Evolutionary conservation across 2,888 invertebrate genomes (phyloP), one percentile per base, ranked within the genome.

Genomic region (Tetragnatha montana): DNA sequence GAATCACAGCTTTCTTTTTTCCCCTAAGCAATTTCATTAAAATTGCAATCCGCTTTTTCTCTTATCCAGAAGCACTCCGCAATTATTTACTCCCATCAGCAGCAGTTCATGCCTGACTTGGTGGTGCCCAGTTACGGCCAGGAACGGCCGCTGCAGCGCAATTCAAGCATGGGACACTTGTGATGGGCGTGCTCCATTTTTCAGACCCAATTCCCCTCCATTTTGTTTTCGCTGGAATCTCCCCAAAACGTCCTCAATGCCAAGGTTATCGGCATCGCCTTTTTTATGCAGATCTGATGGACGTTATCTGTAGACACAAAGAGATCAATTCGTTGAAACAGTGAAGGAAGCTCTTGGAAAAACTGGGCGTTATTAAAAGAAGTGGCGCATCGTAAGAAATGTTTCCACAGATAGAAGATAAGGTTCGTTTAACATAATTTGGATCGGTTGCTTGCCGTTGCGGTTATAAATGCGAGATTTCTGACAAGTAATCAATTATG

Each of bases 181-280:
- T 88, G 88, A 88, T 88, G 81, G 83, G 88, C 88, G 83, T 88
- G 88, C 80, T 83, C 88, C 70, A 88, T 83, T 88, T 88, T 88
- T 75, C 47, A 79, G 78, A 82, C 81, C 88, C 87, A 60, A 79
- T 78, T 83, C 83, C 70, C n/a, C 60, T 74, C 75, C 35, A 71
- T 35, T 80, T 60, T 74, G 75, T 74, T 81, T 60, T 60, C 60
- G 6, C 8, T 17, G 60, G 17, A 60, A 60, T 60, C 60, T 60
- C 10, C 60, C 14, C 12, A 60, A 60, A 74, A 81, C 73, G 60
- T 80, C 80, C 88, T 79, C 88, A 88, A 74, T 88, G 88, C 69
- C 88, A 84, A 88, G 88, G 88, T 88, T 88, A 88, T 83, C 88
- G 88, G 79, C 88, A 69, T 79, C 79, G 50, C 47, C 83, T 73